Base-by-base conservation (phyloP, 1,140 invertebrate genomes). In the Paraescarpia echinospica region DNA sequence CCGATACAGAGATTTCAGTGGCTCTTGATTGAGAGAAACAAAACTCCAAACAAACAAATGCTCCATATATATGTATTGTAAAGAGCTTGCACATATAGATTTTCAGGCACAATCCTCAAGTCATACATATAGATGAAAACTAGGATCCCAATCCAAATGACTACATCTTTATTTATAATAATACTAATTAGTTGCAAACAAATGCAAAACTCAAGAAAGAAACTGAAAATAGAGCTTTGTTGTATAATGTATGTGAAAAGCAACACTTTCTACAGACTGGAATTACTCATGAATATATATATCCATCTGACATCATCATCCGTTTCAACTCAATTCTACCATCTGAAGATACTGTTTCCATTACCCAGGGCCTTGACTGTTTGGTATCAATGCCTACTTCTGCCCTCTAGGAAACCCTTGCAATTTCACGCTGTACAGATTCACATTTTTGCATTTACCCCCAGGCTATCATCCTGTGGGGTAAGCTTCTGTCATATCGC, bases 391-490 rank as follows among this genome's bases (percentile, higher is more conserved):
- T 77, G 2, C 22, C 22, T 27, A 31, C 22, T 27, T 77, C 59
- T 18, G 27, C 59, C 59, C 14, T 77, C 59, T 27, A 5, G 59
- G 59, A 77, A 77, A 31, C 59, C 59, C 27, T 77, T 77, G 59
- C 59, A 27, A 77, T 51, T 51, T 51, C 48, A 8, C 48, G 1
- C 48, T 77, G 14, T 31, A 27, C 14, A 2, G 59, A 77, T 77
- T 77, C 59, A 77, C 59, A 77, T 77, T 77, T 77, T 77, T 77
- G 59, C 59, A 77, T 77, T 77, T 77, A 31, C 59, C 59, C 59
- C 22, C 59, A 77, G 59, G 59, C 59, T 4, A 77, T 0, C 14
- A 2, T 22, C 12, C 14, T 77, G 59, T 77, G 27, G 9, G 59
- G 59, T 77, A 77, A 77, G 2, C 27, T 77, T 77, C 59, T 77